Percentiles rank a stretch among this genome's conserved stretches.
phyloP scores from a whole-genome alignment of 35 echinoderm and acorn worm species.

The Nesometra sesokonis region DNA sequence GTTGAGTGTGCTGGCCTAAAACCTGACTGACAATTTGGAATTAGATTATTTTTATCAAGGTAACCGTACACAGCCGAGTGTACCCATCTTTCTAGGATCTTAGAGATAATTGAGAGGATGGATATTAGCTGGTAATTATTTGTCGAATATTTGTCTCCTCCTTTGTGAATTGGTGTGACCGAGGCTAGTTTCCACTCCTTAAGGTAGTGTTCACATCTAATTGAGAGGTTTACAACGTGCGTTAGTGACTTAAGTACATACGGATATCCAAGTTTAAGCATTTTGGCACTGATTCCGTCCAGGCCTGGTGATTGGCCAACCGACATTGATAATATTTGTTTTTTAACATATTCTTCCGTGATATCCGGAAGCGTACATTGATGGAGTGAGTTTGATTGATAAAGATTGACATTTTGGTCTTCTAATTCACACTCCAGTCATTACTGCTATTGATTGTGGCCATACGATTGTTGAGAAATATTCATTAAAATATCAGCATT shows the following conservation, averaged over 20 bases:
- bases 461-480: neutral
- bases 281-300: no score
- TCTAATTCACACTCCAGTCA: neutral
- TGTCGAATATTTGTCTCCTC: neutral
- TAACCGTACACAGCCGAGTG: neutral
- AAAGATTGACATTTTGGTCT: no score
- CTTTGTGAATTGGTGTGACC: neutral
- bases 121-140: constrained; percentile 22
- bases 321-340: constrained; percentile 4
- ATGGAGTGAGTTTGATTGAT: no score
- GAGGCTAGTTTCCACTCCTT: neutral
- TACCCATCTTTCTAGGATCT: constrained; percentile 13
- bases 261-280: no score
- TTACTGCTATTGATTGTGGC: neutral
- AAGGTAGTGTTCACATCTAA: neutral
- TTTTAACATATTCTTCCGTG: constrained; percentile 7
- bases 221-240: no score
- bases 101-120: constrained; percentile 14
- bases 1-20: neutral
- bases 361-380: neutral
- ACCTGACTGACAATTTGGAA: neutral
- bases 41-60: neutral
- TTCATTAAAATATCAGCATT: constrained; percentile 7
- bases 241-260: no score
- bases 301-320: neutral